These are phyloP conservation scores for Himalopsyche tibetana DNA, from an alignment of 2,888 invertebrate species.

Conservation along the genomic window DNA sequence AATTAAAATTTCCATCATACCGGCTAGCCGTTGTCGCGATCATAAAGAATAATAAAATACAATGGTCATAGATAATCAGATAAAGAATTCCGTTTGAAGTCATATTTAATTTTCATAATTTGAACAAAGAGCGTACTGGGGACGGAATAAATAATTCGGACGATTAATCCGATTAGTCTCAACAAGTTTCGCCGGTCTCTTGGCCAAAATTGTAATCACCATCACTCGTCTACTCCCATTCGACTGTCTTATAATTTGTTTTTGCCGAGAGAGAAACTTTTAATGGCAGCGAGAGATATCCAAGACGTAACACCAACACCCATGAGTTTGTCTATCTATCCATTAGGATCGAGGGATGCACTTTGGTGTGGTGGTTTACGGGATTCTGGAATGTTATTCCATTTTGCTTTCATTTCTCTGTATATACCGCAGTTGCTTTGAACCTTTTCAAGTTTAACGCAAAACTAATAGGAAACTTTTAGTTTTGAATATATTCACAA, in stretches of 20 bases:
- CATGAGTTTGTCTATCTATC: constrained; percentile 31
- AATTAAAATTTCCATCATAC: too few species aligned
- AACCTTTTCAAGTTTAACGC: neutral
- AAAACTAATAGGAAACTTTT: too few species aligned
- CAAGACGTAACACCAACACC: constrained; percentile 42
- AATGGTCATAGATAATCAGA: neutral
- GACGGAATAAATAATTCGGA: constrained; percentile 35
- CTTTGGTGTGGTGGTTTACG: constrained; percentile 37
- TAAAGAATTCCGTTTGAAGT: constrained; percentile 31
- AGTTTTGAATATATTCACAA: too few species aligned
- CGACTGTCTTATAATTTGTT: constrained; percentile 62
- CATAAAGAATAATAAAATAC: too few species aligned
- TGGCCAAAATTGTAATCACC: constrained; percentile 59
- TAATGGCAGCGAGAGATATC: constrained; percentile 59
- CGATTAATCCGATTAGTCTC: constrained; percentile 37
- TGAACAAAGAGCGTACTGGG: neutral
- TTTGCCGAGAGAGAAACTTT: constrained; percentile 61
- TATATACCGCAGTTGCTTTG: neutral
- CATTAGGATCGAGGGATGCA: constrained; percentile 43
- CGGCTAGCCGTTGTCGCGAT: too few species aligned
- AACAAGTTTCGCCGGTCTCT: constrained; percentile 37
- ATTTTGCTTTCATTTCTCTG: constrained; percentile 24
- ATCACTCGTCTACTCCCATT: constrained; percentile 52
- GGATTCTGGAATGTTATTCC: constrained; percentile 27
- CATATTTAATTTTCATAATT: constrained; percentile 27